Base-by-base conservation (phyloP, 2,797 vertebrate genomes). In the Falco biarmicus region DNA sequence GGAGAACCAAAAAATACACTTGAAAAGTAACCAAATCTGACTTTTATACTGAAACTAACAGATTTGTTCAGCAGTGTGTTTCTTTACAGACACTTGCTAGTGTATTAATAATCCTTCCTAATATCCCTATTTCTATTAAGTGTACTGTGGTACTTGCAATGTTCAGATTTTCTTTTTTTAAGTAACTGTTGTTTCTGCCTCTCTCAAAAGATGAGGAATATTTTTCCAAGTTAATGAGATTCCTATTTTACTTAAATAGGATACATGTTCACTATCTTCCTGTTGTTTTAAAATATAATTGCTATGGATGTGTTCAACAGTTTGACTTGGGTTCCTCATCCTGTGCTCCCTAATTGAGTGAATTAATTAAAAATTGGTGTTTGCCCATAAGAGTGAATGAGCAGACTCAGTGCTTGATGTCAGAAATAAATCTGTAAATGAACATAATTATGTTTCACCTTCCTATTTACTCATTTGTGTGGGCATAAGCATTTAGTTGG, bases 361-460 rank as follows among this genome's bases (percentile, higher is more conserved):
- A 90, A 87, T 90, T 95, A 97, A 96, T 96, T 95, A 95, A 95
- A 80, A 93, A 91, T 65, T 70, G 68, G 79, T 93, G 83, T 88
- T 94, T 97, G 75, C 73, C 86, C 77, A 53, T 93, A 96, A 90
- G 63, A 95, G 24, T 64, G 81, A 89, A 93, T 69, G 89, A 95
- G 63, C 50, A 91, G 60, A 88, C 45, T 84, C 54, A 84, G 63
- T 84, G 45, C 93, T 95, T 93, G 88, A 69, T 96, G 84, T 92
- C 75, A 92, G 91, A 96, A 90, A 91, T 86, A 84, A 87, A 95
- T 92, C 90, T 89, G 57, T 74, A 93, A 96, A 87, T 93, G 73
- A 95, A 92, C 71, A 75, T 91, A 95, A 90, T 90, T 93, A 66
- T 94, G 74, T 96, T 97, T 97, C 87, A 96, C 90, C 85, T 96